These are phyloP conservation scores for Crepidodera aurea DNA, from an alignment of 2,888 invertebrate genomes.

Conservation along the genomic window DNA sequence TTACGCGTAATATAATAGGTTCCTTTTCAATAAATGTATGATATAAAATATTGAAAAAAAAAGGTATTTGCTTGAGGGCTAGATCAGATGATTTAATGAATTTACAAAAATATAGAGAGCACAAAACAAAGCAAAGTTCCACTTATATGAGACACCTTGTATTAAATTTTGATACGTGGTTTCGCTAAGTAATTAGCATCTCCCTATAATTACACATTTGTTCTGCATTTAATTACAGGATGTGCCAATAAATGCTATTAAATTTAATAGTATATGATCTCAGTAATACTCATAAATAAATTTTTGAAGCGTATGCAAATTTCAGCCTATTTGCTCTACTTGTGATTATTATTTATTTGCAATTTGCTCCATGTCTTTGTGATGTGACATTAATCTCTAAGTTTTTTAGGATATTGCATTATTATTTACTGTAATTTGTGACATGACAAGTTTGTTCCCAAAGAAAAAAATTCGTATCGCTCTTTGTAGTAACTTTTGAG, in stretches of 20 bases:
- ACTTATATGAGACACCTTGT: constrained; percentile 1
- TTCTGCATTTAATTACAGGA: constrained; percentile 32
- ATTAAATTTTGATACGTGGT: constrained; percentile 26
- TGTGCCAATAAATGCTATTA: constrained; percentile 34
- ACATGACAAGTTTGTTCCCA: no score
- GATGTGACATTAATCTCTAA: background rate
- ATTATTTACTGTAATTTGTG: background rate
- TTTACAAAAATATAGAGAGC: no score
- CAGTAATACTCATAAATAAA: constrained; percentile 7
- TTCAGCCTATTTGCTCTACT: constrained; percentile 4
- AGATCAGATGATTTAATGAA: no score
- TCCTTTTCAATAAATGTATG: no score
- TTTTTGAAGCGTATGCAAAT: constrained; percentile 12
- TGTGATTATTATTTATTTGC: constrained; percentile 1
- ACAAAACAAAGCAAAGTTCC: no score
- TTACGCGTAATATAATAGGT: no score
- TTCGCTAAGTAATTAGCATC: constrained; percentile 29
- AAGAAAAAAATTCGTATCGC: no score
- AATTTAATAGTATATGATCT: constrained; percentile 24
- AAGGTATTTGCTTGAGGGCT: no score
- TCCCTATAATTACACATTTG: constrained; percentile 29
- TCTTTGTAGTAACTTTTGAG: no score
- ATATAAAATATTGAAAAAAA: no score
- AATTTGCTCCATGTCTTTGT: background rate
- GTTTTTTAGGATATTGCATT: background rate